These are phyloP conservation scores for Pterobdella sp. DNA, from an alignment of 2,888 invertebrate genomes.

Conservation along the genomic window DNA sequence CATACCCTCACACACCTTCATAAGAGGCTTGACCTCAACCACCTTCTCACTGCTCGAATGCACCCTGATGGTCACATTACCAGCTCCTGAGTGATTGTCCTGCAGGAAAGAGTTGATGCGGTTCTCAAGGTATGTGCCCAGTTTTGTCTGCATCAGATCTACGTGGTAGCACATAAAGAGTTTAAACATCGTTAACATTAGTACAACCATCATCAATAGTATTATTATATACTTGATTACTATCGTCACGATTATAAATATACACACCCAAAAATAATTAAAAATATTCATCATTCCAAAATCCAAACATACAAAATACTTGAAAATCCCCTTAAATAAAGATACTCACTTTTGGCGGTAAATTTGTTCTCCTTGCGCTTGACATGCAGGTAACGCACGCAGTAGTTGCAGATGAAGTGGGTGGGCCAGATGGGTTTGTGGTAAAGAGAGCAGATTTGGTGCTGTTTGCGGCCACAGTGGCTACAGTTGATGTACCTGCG, in stretches of 20 bases:
- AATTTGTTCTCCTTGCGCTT: slow-evolving; percentile 96
- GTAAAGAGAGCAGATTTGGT: slow-evolving; percentile 94
- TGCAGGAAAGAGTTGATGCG: slow-evolving; percentile 93
- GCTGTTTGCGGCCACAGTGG: slow-evolving; percentile 92
- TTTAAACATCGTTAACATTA: too few species aligned
- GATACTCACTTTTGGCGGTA: slow-evolving; percentile 70
- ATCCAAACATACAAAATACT: not conserved
- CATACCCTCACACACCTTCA: slow-evolving; percentile 22
- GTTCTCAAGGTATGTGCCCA: slow-evolving; percentile 93
- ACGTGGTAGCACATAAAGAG: too few species aligned
- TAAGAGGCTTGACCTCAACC: slow-evolving; percentile 94
- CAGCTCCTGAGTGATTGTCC: slow-evolving; percentile 86
- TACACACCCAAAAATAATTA: too few species aligned
- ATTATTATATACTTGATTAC: too few species aligned
- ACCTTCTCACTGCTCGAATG: slow-evolving; percentile 94
- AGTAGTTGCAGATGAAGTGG: slow-evolving; percentile 77
- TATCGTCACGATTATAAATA: too few species aligned
- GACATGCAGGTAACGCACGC: slow-evolving; percentile 76
- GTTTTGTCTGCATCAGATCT: slow-evolving; percentile 75
- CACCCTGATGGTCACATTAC: slow-evolving; percentile 93
- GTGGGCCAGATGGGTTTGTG: slow-evolving; percentile 68
- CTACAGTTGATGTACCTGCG: slow-evolving; percentile 75
- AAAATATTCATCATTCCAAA: too few species aligned
- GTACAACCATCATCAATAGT: too few species aligned
- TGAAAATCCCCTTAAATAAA: not conserved